These are phyloP conservation scores for Staurois parvus DNA, from an alignment of 2,797 vertebrate genomes.

Conservation along the genomic window DNA sequence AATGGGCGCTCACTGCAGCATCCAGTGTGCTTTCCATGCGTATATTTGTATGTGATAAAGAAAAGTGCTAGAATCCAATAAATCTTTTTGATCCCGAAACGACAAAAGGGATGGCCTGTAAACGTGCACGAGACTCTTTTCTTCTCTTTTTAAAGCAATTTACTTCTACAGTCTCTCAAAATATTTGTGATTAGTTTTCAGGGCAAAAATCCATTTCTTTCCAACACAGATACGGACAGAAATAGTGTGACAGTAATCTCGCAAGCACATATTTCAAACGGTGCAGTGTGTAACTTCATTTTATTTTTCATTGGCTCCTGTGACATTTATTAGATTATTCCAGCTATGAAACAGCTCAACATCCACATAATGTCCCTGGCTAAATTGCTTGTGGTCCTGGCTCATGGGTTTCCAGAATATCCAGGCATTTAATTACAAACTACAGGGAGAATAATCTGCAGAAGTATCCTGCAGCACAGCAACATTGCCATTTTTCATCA, in stretches of 20 bases:
- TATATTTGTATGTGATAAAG: neutral
- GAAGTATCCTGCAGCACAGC: slow-evolving; percentile 39
- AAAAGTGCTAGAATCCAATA: slow-evolving; percentile 3
- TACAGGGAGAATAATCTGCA: slow-evolving; percentile 36
- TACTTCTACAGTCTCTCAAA: slow-evolving; percentile 21
- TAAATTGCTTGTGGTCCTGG: slow-evolving; percentile 54
- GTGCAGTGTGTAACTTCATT: slow-evolving; percentile 54
- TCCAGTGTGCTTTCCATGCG: neutral
- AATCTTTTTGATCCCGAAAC: slow-evolving; percentile 25
- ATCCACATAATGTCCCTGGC: slow-evolving; percentile 38
- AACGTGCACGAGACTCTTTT: neutral
- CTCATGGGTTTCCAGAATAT: slow-evolving; percentile 46
- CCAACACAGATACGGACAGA: slow-evolving; percentile 27
- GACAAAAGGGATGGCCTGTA: slow-evolving; percentile 28
- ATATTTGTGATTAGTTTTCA: slow-evolving; percentile 45
- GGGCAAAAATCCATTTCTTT: slow-evolving; percentile 46
- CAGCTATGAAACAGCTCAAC: slow-evolving; percentile 45
- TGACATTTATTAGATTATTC: slow-evolving; percentile 59
- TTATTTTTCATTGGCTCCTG: slow-evolving; percentile 56
- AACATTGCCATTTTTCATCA: slow-evolving; percentile 27
- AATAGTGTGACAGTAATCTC: slow-evolving; percentile 49
- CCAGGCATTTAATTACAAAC: slow-evolving; percentile 55
- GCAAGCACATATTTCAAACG: slow-evolving; percentile 44
- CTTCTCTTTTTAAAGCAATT: slow-evolving; percentile 31
- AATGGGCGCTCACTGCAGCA: neutral